Base-by-base conservation (phyloP, 1,140 invertebrate genomes). In the Odontomachus brunneus region DNA sequence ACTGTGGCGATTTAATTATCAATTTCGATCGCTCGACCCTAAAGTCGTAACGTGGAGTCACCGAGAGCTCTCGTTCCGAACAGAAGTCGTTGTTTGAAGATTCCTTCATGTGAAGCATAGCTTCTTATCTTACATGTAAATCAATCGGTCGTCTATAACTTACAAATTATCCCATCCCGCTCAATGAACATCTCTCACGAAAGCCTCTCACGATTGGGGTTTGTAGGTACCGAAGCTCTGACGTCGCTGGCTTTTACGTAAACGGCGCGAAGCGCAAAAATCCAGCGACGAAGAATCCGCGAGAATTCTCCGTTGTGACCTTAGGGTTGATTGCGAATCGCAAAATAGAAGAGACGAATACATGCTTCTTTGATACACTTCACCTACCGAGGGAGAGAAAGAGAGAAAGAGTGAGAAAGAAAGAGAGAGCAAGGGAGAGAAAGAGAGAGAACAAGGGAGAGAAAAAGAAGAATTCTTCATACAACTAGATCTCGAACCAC, bases 401-500 rank as follows among this genome's bases (percentile, higher is more conserved):
- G 38, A 44, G 15, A 59, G 15, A 19, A 14, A 38, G 53, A 65
- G 15, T 53, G 24, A 53, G 26, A 24, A 22, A 17, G 4, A 66
- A 55, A 14, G 22, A 33, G 15, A 9, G 7, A 22, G n/a, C n/a
- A n/a, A 5, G 29, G 29, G 38, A 44, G 15, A 59, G 15, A 9
- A 14, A 22, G 38, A 51, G 15, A 53, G 24, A 38, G 48, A 24
- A 22, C 38, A 11, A 66, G 67, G 22, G 33, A 22, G 11, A 3
- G 7, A 22, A 26, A 9, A 38, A 3, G n/a, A 19, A 66, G 7
- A 19, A 4, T 7, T 3, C 19, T 67, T 2, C 38, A 26, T 14
- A 49, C 14, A 26, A 66, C 12, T 51, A 51, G 38, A 44, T 51
- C 65, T 24, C 26, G 29, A 65, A 71, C 63, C 85, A 72, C 48